Conservation (phyloP, 2,888 invertebrate genomes). For the Lasiommata megera region DNA sequence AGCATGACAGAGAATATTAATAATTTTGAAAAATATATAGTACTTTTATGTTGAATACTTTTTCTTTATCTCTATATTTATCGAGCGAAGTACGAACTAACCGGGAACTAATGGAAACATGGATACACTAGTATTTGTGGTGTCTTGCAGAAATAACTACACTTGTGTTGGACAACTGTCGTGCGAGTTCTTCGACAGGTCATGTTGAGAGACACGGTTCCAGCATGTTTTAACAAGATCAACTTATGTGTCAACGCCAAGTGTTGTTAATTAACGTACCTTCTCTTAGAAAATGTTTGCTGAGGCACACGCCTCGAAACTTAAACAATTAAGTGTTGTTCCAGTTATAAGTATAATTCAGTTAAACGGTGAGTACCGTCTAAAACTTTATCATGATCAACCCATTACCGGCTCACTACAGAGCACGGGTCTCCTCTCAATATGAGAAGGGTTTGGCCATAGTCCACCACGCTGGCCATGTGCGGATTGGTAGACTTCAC, state of each 20-base stretch:
- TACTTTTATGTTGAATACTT: no score
- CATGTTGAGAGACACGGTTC: conserved; percentile 8
- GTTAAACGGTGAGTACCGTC: not conserved
- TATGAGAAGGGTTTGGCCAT: no score
- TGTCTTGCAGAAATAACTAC: not conserved
- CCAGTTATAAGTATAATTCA: no score
- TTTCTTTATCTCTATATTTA: no score
- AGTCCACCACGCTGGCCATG: no score
- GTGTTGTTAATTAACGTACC: not conserved
- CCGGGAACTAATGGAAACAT: not conserved
- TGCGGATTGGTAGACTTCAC: no score
- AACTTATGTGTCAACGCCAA: not conserved
- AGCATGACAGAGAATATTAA: no score
- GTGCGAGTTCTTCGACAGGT: not conserved
- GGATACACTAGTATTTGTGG: not conserved
- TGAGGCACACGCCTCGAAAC: not conserved
- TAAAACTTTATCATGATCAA: no score
- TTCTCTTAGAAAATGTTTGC: not conserved
- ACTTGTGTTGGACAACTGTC: not conserved
- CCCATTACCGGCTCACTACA: no score
- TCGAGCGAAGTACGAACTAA: not conserved
- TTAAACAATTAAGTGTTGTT: not conserved
- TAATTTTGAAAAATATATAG: no score
- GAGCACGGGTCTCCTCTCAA: no score
- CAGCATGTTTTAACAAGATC: not conserved